A percentile compares a stretch with the other conserved stretches of the same genome.
Conservation (phyloP, 2,888 invertebrate species). For the Macaria liturata region DNA sequence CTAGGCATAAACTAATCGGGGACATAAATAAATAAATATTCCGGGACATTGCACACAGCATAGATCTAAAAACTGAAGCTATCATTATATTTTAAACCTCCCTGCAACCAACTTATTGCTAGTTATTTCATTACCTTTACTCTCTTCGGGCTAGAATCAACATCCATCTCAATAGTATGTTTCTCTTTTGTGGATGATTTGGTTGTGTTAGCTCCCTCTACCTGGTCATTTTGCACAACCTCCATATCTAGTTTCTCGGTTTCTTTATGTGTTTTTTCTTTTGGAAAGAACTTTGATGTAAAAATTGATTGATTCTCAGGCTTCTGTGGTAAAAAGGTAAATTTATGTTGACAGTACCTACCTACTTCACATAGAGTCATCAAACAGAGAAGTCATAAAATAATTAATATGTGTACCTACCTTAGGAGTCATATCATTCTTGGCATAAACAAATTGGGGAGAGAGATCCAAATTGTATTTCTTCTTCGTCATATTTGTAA, state of each 20-base stretch:
- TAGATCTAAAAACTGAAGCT: no score
- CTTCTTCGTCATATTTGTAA: conserved; percentile 62
- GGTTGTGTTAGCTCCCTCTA: no score
- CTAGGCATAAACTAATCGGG: conserved; percentile 66
- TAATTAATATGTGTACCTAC: neutral
- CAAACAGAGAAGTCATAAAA: no score
- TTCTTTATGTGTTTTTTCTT: conserved; percentile 24
- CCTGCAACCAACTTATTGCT: no score
- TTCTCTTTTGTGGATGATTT: no score
- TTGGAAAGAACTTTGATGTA: conserved; percentile 63
- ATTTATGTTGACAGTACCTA: no score
- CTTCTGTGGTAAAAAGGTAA: conserved; percentile 41
- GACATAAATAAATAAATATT: conserved; percentile 67
- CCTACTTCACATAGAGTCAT: no score
- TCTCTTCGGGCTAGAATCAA: conserved; percentile 41
- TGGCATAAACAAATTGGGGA: conserved; percentile 67
- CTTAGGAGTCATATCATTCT: conserved; percentile 47
- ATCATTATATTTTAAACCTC: no score
- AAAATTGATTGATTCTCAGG: conserved; percentile 46
- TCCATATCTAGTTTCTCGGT: conserved; percentile 6
- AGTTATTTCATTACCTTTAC: conserved; percentile 28
- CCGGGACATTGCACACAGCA: no score
- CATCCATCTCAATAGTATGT: conserved; percentile 10
- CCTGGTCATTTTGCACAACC: conserved; percentile 17
- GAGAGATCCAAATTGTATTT: conserved; percentile 66